phyloP scores from a whole-genome alignment of 2,797 vertebrate species.

The Syndactyla subalaris region DNA sequence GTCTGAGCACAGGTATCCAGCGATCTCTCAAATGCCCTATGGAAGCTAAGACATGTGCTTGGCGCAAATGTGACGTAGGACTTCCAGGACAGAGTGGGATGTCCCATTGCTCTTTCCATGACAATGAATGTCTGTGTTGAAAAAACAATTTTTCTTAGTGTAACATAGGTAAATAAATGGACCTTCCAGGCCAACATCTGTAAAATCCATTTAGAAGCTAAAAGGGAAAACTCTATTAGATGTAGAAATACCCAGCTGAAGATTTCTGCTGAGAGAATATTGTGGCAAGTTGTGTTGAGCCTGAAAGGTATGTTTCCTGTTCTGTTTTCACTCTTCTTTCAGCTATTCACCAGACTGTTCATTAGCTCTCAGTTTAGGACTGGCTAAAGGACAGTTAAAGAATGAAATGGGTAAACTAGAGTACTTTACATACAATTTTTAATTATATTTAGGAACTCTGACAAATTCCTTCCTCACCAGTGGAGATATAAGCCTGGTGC shows the following conservation, averaged over 20 bases:
- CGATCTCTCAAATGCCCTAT: background rate
- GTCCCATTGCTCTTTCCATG: background rate
- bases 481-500: background rate
- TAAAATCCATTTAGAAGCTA: background rate
- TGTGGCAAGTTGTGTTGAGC: background rate
- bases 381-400: background rate
- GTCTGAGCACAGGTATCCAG: background rate
- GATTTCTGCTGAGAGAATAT: background rate
- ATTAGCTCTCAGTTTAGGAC: background rate
- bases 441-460: background rate
- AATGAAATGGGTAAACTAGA: background rate
- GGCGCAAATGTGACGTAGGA: fast-evolving
- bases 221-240: background rate
- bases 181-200: background rate
- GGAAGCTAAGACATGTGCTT: background rate
- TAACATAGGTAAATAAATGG: background rate
- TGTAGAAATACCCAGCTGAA: background rate
- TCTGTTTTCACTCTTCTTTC: background rate
- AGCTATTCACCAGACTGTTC: background rate
- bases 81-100: background rate
- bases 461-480: background rate
- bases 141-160: background rate
- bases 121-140: background rate
- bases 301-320: background rate
- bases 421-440: background rate